These are phyloP conservation scores for Dusona sp. DNA, from an alignment of 2,888 invertebrate species.

Conservation along the genomic window DNA sequence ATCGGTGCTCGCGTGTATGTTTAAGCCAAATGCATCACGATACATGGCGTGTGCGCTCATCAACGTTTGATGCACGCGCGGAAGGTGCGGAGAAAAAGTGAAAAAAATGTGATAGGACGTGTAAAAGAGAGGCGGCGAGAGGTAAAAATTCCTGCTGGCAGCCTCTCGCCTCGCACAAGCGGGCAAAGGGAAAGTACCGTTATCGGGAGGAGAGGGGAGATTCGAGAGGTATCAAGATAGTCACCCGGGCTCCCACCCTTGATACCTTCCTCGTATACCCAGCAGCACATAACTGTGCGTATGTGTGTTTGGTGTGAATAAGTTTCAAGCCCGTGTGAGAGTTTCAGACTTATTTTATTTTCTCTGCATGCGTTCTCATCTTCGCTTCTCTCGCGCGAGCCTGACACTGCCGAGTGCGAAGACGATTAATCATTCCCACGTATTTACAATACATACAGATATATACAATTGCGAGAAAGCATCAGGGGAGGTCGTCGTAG, in stretches of 20 bases:
- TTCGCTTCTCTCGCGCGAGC: slow-evolving; percentile 40
- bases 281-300: background rate
- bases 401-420: slow-evolving; percentile 60
- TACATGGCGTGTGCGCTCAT: slow-evolving; percentile 46
- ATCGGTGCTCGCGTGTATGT: slow-evolving; percentile 40
- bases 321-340: slow-evolving; percentile 28
- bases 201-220: slow-evolving; percentile 49
- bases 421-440: slow-evolving; percentile 69
- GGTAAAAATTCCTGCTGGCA: slow-evolving; percentile 19
- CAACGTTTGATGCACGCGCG: slow-evolving; percentile 47
- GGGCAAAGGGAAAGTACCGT: slow-evolving; percentile 56
- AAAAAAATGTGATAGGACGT: slow-evolving; percentile 20
- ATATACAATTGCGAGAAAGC: slow-evolving; percentile 58
- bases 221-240: slow-evolving; percentile 50
- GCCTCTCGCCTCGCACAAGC: background rate
- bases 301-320: slow-evolving; percentile 9
- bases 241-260: slow-evolving; percentile 57
- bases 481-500: slow-evolving; percentile 64
- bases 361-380: slow-evolving; percentile 40
- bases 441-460: slow-evolving; percentile 22
- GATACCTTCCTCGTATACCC: slow-evolving; percentile 6
- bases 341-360: slow-evolving; percentile 35
- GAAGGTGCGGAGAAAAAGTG: slow-evolving; percentile 46
- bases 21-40: slow-evolving; percentile 46
- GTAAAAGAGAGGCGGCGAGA: slow-evolving; percentile 32